Conservation (phyloP, 1,140 invertebrate genomes). For the Sarcophaga peregrina region DNA sequence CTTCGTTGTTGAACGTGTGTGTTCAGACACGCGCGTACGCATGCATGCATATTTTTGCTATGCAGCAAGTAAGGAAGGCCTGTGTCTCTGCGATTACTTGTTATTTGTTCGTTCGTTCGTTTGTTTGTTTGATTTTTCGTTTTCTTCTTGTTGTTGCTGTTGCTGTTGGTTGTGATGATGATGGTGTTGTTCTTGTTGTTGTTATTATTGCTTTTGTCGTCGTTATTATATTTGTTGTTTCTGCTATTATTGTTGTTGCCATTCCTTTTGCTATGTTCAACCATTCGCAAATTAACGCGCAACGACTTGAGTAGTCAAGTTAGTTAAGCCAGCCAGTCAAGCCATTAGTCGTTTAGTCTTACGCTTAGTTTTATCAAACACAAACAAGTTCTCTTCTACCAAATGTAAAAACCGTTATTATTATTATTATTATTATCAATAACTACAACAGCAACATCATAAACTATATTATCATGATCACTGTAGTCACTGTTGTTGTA, state of each 20-base stretch:
- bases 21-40: constrained; percentile 25
- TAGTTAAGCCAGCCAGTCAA: constrained; percentile 6
- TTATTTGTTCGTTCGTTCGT: not conserved
- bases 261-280: constrained; percentile 19
- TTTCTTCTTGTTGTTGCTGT: not conserved
- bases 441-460: not conserved
- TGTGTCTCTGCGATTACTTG: constrained; percentile 12
- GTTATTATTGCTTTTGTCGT: not conserved
- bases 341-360: constrained; percentile 21
- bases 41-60: constrained; percentile 26
- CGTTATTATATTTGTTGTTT: not conserved
- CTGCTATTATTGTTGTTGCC: not conserved
- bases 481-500: not conserved
- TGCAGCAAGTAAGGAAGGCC: not conserved
- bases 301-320: constrained; percentile 24
- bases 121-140: not conserved
- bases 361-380: constrained; percentile 12
- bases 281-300: constrained; percentile 23
- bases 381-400: constrained; percentile 12
- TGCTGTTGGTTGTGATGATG: not conserved
- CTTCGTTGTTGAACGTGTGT: constrained; percentile 26
- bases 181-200: not conserved
- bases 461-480: not conserved
- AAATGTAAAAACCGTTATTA: constrained; percentile 1
- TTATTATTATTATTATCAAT: not conserved